Percentiles rank a stretch among this genome's conserved stretches.
phyloP scores from a whole-genome alignment of 2,113 vertebrate species.

The Typhlomys cinereus region DNA sequence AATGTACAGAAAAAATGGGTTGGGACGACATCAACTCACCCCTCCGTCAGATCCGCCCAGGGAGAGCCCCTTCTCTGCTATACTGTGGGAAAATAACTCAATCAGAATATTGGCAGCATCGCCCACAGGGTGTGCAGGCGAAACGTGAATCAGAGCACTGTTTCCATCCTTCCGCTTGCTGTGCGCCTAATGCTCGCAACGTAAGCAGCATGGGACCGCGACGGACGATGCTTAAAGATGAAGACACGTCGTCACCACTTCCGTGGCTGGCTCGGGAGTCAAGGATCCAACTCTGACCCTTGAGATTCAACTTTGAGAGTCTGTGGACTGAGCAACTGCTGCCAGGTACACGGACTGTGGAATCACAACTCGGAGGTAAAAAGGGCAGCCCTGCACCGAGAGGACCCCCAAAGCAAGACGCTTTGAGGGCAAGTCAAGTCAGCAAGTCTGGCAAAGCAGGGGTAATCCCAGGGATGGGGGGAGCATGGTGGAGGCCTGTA shows the following conservation, averaged over 20 bases:
- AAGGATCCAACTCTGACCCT: not conserved
- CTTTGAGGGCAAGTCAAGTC: not conserved
- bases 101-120: conserved; percentile 60
- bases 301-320: no score
- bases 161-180: fast-evolving
- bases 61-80: conserved; percentile 93
- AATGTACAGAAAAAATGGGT: conserved; percentile 52
- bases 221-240: not conserved
- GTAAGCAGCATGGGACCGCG: not conserved
- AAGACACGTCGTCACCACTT: not conserved
- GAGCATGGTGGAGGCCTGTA: not conserved
- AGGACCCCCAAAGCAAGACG: not conserved
- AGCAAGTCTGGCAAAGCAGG: not conserved
- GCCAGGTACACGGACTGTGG: not conserved
- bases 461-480: not conserved
- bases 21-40: conserved; percentile 87
- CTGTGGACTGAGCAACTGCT: not conserved
- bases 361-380: not conserved
- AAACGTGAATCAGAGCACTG: no score
- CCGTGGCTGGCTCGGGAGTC: not conserved
- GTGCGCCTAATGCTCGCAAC: not conserved
- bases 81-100: conserved; percentile 84
- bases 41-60: conserved; percentile 98
- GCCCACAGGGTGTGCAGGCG: not conserved
- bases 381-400: not conserved